These are phyloP conservation scores for Melanchra persicariae DNA, from an alignment of 2,888 invertebrate genomes.

Conservation along the genomic window DNA sequence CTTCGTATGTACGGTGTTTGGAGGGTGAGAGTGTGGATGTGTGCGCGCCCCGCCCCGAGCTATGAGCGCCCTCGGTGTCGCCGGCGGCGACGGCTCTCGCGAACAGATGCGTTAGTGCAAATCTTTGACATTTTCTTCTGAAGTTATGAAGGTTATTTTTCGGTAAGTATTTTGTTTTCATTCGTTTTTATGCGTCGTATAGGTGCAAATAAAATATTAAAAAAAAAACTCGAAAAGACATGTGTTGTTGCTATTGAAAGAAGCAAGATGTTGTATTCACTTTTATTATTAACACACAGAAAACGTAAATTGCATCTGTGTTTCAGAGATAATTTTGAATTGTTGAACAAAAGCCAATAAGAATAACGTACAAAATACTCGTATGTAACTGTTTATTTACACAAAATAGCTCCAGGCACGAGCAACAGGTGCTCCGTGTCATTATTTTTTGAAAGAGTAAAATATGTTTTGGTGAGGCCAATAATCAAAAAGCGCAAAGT, in stretches of 20 bases:
- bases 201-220: no score
- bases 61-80: slow-evolving; percentile 81
- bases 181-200: no score
- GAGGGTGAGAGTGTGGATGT: slow-evolving; percentile 67
- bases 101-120: slow-evolving; percentile 71
- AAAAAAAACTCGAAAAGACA: background rate
- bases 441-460: slow-evolving; percentile 28
- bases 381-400: slow-evolving; percentile 30
- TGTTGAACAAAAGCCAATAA: slow-evolving; percentile 22
- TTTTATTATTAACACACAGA: background rate
- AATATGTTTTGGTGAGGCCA: background rate
- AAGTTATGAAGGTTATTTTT: no score
- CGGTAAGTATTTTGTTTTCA: no score
- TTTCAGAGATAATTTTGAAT: background rate
- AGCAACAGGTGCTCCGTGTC: slow-evolving; percentile 39
- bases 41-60: slow-evolving; percentile 85
- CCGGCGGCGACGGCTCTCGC: slow-evolving; percentile 71
- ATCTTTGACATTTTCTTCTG: slow-evolving; percentile 31
- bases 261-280: background rate
- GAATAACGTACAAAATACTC: slow-evolving; percentile 10
- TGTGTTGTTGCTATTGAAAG: background rate
- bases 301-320: background rate
- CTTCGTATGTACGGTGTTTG: slow-evolving; percentile 53
- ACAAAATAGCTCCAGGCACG: slow-evolving; percentile 33
- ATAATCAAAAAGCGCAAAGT: slow-evolving; percentile 17